A percentile compares a stretch with the other conserved stretches of the same genome.
Conservation (phyloP, 2,797 vertebrate species). For the Ptychobarbus kaznakovi region DNA sequence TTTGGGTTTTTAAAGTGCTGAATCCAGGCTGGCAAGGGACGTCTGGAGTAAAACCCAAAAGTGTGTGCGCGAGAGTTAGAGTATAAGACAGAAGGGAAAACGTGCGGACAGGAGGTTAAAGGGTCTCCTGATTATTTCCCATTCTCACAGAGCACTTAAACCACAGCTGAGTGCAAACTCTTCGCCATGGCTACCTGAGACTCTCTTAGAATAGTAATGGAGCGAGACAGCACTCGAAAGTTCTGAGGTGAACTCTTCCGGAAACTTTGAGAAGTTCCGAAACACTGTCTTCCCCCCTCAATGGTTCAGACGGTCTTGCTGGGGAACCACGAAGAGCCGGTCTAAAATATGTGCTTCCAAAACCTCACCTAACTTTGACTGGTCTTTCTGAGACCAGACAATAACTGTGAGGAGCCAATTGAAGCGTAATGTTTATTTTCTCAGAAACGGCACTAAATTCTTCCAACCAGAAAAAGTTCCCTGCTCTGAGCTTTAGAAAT, state of each 20-base stretch:
- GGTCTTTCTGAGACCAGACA: slow-evolving; percentile 32
- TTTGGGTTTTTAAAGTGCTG: slow-evolving; percentile 53
- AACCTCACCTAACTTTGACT: slow-evolving; percentile 36
- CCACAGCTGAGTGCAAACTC: slow-evolving; percentile 44
- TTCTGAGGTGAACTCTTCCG: slow-evolving; percentile 33
- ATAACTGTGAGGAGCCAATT: slow-evolving; percentile 32
- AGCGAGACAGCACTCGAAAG: slow-evolving; percentile 12
- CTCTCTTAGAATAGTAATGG: slow-evolving; percentile 40
- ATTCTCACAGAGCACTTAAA: slow-evolving; percentile 49
- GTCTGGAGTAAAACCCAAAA: slow-evolving; percentile 31
- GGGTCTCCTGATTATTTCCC: slow-evolving; percentile 49
- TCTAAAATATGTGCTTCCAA: slow-evolving; percentile 34
- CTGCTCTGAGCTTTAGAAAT: slow-evolving; percentile 16
- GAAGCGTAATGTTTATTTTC: slow-evolving; percentile 34
- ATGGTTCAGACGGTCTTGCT: background rate
- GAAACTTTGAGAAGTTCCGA: slow-evolving; percentile 24
- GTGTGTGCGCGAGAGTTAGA: slow-evolving; percentile 14
- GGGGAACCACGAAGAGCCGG: background rate
- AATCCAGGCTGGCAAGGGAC: slow-evolving; percentile 41
- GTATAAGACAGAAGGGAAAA: background rate
- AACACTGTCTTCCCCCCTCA: background rate
- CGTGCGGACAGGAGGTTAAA: slow-evolving; percentile 18
- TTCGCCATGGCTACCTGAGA: slow-evolving; percentile 42
- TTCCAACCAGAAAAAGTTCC: background rate
- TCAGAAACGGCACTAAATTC: slow-evolving; percentile 22